Evolutionary conservation across 2,113 vertebrate genomes (phyloP).

Genomic region (Ictidomys tridecemlineatus): DNA sequence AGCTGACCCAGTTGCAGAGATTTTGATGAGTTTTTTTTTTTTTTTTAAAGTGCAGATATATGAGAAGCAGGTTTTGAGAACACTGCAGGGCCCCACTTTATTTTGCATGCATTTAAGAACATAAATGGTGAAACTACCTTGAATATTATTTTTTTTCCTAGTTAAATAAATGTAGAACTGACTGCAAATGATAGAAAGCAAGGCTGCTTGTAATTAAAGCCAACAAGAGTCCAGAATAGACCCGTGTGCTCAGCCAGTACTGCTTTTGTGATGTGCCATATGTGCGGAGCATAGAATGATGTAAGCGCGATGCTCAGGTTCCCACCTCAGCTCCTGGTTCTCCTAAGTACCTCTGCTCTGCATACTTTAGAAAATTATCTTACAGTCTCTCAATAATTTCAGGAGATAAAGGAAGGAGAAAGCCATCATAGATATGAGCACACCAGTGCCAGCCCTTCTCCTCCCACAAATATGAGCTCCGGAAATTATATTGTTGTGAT

Average conservation of each 20-base stretch:
- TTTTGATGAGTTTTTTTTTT: slow-evolving; percentile 34
- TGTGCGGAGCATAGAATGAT: slow-evolving; percentile 64
- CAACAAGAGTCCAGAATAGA: slow-evolving; percentile 63
- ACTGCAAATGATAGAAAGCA: slow-evolving; percentile 63
- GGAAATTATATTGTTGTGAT: slow-evolving; percentile 68
- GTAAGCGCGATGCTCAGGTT: slow-evolving; percentile 65
- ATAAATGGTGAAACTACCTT: slow-evolving; percentile 10
- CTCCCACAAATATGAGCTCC: slow-evolving; percentile 51
- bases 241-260: slow-evolving; percentile 48
- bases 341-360: slow-evolving; percentile 61
- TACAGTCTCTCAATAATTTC: slow-evolving; percentile 39
- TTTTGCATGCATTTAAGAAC: slow-evolving; percentile 65
- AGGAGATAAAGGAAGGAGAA: slow-evolving; percentile 65
- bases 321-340: slow-evolving; percentile 19
- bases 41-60: neutral
- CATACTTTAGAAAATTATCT: slow-evolving; percentile 73
- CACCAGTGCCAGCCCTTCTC: neutral
- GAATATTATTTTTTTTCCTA: neutral
- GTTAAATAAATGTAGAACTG: slow-evolving; percentile 12
- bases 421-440: slow-evolving; percentile 34
- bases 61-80: slow-evolving; percentile 63
- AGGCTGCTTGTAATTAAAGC: slow-evolving; percentile 64
- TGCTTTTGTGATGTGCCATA: slow-evolving; percentile 21
- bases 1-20: slow-evolving; percentile 86
- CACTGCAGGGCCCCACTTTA: slow-evolving; percentile 4